Base-by-base conservation (phyloP, 2,797 vertebrate genomes). In the Notoglanidium macrostoma region DNA sequence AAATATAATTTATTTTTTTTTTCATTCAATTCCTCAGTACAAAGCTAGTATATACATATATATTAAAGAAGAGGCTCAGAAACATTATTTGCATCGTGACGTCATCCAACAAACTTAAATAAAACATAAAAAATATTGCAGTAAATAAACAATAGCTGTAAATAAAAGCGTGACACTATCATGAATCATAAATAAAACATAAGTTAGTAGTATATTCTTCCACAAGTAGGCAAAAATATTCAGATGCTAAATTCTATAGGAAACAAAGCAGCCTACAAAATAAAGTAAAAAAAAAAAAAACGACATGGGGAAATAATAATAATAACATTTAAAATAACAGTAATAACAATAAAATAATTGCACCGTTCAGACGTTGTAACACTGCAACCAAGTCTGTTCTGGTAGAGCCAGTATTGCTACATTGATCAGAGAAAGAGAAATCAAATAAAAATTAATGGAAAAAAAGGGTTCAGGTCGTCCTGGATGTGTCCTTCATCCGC, bases 1-100 rank as follows among this genome's bases (percentile, higher is more conserved):
- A 90, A 91, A 91, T 91, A 91, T 88, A 91, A 90, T 91, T 91
- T 91, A 90, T 88, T 91, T 87, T 88, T 87, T 85, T 72, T 77
- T 70, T 65, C 51, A 86, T 90, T 89, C 82, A 87, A 74, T 82
- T 54, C 82, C 72, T 87, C 86, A 86, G 81, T 82, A 90, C 90
- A 91, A 86, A 74, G 67, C 77, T 78, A 51, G 46, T 88, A 91
- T 85, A 85, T 90, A 87, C 68, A 86, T 79, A 87, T 83, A 86
- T 85, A 87, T 90, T 87, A 87, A 87, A 88, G 78, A 87, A 88
- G 83, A 40, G 78, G 88, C 86, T 91, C 88, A 89, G 54, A 80
- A 85, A 65, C 57, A 86, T 65, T 88, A 65, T 88, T 86, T 87
- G 81, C 86, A 90, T 74, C 55, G 35, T 76, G 79, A 78, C 68